A percentile compares a stretch with the other conserved stretches of the same genome.
Conservation (phyloP, 2,113 vertebrate genomes). For the Callopanchax toddi region DNA sequence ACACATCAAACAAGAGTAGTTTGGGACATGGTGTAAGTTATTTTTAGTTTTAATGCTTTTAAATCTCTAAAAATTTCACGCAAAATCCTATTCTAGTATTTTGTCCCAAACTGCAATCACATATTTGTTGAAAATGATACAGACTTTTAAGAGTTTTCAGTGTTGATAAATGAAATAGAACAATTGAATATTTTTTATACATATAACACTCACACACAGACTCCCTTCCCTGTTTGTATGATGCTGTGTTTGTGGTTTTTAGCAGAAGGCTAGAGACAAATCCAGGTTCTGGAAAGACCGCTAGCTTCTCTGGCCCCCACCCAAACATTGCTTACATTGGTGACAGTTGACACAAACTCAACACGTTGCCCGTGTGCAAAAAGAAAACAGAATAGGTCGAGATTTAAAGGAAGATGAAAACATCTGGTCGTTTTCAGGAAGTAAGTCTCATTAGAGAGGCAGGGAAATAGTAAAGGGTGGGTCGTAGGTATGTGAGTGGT, state of each 20-base stretch:
- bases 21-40: constrained; percentile 46
- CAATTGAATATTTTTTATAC: constrained; percentile 7
- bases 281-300: constrained; percentile 79
- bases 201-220: constrained; percentile 49
- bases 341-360: constrained; percentile 23
- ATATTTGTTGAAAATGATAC: constrained; percentile 51
- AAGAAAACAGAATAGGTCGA: constrained; percentile 26
- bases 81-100: background rate
- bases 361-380: constrained; percentile 37
- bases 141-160: constrained; percentile 12
- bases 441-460: background rate
- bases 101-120: constrained; percentile 55
- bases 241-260: constrained; percentile 77
- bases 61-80: too few species aligned
- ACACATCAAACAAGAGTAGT: constrained; percentile 35
- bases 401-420: constrained; percentile 12
- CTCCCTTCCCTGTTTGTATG: constrained; percentile 73
- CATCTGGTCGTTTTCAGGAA: constrained; percentile 4
- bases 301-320: constrained; percentile 65
- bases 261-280: constrained; percentile 85
- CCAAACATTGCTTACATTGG: constrained; percentile 32
- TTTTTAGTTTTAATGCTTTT: too few species aligned
- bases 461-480: constrained; percentile 7
- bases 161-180: constrained; percentile 13
- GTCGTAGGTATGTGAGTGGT: constrained; percentile 26